Base-by-base conservation (phyloP, 2,797 vertebrate genomes). In the Thunnus albacares region DNA sequence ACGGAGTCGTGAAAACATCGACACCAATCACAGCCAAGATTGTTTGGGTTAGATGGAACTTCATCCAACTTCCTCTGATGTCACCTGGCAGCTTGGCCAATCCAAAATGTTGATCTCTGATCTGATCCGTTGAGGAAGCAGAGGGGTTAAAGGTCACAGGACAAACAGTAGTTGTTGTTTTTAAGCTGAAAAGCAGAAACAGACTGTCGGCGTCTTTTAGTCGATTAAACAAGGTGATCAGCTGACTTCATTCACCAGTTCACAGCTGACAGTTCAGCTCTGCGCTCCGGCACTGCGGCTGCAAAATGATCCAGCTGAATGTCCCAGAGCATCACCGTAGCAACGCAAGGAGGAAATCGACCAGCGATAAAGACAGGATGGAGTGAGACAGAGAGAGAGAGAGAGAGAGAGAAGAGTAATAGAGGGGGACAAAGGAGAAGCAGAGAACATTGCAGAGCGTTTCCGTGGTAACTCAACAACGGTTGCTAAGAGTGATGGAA, bases 401-500 rank as follows among this genome's bases (percentile, higher is more conserved):
- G 49, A 55, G 53, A 33, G 60, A 43, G 61, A 60, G 53, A n/a
- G 53, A 47, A 52, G 57, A 33, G 71, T 20, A 63, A 80, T 70
- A 61, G 71, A 87, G 73, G 77, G 81, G 80, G 77, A 91, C 80
- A 93, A 90, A 90, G 70, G 67, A 89, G 80, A 86, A 84, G 84
- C 85, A 84, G 74, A 86, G 84, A 90, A 86, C 82, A 86, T 89
- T 60, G 62, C 87, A 83, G 49, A 84, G 90, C n/a, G 91, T 94
- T 93, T 85, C 93, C 91, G 75, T 93, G 90, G 93, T 83, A 92
- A 94, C 92, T 83, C 85, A 83, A 87, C 80, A 89, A 89, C 76
- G 72, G 89, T 94, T 92, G 88, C 93, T 86, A 89, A 87, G 90
- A 93, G 91, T 94, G 93, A 91, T 93, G 92, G 93, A 94, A 94